Evolutionary conservation across 1,140 invertebrate species (phyloP).

Genomic region (Drosophila mojavensis): DNA sequence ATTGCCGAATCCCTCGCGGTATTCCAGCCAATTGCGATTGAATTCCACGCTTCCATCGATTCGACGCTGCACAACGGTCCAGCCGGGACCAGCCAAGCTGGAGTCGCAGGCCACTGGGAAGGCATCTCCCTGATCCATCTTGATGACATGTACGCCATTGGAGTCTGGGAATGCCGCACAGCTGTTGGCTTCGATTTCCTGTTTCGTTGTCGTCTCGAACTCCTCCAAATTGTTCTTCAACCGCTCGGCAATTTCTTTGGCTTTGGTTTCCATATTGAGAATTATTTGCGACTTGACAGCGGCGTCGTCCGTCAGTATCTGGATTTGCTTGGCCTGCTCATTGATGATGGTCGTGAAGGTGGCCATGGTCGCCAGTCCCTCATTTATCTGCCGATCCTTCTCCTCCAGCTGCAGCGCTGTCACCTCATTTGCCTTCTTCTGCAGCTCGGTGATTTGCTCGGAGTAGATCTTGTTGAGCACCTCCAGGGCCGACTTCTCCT

Average conservation of each 20-base stretch:
- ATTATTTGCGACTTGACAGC: constrained; percentile 27
- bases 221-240: constrained; percentile 21
- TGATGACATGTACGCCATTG: constrained; percentile 13
- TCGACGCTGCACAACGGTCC: constrained; percentile 51
- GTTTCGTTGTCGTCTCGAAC: background rate
- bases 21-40: constrained; percentile 47
- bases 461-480: constrained; percentile 31
- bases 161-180: constrained; percentile 27
- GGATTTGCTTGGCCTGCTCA: constrained; percentile 33
- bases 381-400: constrained; percentile 20
- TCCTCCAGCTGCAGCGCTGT: background rate
- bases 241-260: constrained; percentile 10
- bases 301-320: constrained; percentile 14
- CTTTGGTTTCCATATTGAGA: constrained; percentile 13
- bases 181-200: constrained; percentile 11
- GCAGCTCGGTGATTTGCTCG: constrained; percentile 26
- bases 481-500: constrained; percentile 27
- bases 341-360: constrained; percentile 26
- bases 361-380: constrained; percentile 23
- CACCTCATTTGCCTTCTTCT: background rate
- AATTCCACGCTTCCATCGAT: constrained; percentile 44
- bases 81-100: constrained; percentile 16
- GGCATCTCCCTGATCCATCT: constrained; percentile 11
- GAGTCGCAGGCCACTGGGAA: constrained; percentile 40
- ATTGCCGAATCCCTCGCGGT: constrained; percentile 48